phyloP scores from a whole-genome alignment of 2,888 invertebrate species.

The Acrocera orbiculus region DNA sequence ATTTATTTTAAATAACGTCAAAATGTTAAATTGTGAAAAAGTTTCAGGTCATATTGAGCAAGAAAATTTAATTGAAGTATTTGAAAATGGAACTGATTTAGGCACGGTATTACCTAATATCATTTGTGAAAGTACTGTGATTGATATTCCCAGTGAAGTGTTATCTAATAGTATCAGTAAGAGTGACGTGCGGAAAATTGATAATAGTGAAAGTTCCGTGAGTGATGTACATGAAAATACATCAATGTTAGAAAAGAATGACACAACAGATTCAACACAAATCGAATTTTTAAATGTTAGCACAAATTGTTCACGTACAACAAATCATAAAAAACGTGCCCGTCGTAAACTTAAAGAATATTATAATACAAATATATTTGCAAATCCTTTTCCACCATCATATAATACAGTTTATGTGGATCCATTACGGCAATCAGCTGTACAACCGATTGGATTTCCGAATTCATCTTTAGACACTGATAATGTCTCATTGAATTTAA shows the following conservation, averaged over 20 bases:
- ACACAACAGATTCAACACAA: too few species aligned
- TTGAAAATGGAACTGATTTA: slow-evolving; percentile 28
- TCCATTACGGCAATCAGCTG: slow-evolving; percentile 8
- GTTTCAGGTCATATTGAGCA: slow-evolving; percentile 4
- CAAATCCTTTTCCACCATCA: slow-evolving; percentile 20
- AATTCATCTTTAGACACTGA: slow-evolving; percentile 2
- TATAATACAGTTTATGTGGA: slow-evolving; percentile 27
- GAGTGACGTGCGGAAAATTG: not conserved
- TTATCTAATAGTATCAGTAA: not conserved
- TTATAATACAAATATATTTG: not conserved
- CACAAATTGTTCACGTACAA: slow-evolving; percentile 18
- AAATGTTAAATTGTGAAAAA: too few species aligned
- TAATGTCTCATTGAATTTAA: slow-evolving; percentile 7
- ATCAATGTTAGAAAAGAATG: too few species aligned
- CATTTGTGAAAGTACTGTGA: too few species aligned
- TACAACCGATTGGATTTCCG: too few species aligned
- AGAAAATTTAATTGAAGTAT: slow-evolving; percentile 13
- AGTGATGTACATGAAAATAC: too few species aligned
- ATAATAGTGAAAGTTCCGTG: too few species aligned
- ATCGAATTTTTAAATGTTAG: slow-evolving; percentile 10
- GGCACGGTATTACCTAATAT: slow-evolving; percentile 19
- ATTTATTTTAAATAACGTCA: too few species aligned
- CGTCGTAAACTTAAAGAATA: slow-evolving; percentile 22
- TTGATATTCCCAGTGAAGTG: not conserved
- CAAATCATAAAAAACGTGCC: slow-evolving; percentile 20